Evolutionary conservation across 2,797 vertebrate species (phyloP).

Genomic region (Clarias pachynema): DNA sequence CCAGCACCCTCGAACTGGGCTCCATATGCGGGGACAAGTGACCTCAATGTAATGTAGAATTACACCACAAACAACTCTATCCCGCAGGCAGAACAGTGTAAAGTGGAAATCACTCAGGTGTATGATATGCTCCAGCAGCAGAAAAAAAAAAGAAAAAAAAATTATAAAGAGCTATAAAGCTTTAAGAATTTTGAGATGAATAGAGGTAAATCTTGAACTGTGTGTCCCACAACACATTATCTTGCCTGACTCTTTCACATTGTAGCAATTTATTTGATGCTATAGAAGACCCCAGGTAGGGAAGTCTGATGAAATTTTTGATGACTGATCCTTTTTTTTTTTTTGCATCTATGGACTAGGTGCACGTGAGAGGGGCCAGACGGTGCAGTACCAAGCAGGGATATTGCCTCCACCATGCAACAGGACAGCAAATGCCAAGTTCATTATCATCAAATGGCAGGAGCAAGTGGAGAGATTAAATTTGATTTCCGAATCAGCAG

Average conservation of each 20-base stretch:
- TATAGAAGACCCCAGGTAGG: neutral
- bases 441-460: conserved; percentile 65
- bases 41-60: conserved; percentile 53
- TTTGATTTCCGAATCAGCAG: conserved; percentile 63
- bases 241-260: neutral
- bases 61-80: conserved; percentile 61
- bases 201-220: neutral
- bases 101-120: conserved; percentile 29
- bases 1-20: conserved; percentile 34
- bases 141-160: neutral
- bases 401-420: conserved; percentile 39
- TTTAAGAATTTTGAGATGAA: conserved; percentile 3
- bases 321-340: neutral
- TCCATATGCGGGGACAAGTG: conserved; percentile 57
- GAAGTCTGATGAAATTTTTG: neutral
- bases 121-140: conserved; percentile 13
- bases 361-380: conserved; percentile 37
- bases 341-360: neutral
- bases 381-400: neutral
- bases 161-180: conserved; percentile 18
- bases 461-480: conserved; percentile 65
- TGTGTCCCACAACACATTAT: neutral
- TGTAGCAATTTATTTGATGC: conserved; percentile 1
- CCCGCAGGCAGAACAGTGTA: conserved; percentile 45
- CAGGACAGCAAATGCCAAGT: conserved; percentile 63